These are phyloP conservation scores for Drosophila malerkotliana DNA, from an alignment of 1,140 invertebrate genomes.

Conservation along the genomic window DNA sequence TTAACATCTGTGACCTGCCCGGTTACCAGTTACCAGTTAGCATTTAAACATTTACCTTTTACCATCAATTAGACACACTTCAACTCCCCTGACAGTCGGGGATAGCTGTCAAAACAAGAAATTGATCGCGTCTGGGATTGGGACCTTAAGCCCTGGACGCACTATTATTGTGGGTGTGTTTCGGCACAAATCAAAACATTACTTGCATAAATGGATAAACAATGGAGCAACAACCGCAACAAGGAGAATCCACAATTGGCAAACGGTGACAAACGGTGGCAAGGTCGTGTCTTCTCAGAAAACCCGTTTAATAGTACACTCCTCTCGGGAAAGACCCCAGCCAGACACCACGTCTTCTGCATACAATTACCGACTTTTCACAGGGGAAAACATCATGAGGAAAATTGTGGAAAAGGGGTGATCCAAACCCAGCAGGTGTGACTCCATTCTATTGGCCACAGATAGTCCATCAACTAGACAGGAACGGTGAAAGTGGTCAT, in stretches of 20 bases:
- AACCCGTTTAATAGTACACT: constrained; percentile 22
- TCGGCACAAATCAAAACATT: constrained; percentile 74
- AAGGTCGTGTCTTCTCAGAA: constrained; percentile 68
- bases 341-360: constrained; percentile 20
- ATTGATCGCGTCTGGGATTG: constrained; percentile 76
- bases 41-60: constrained; percentile 2
- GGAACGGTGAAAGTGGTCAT: constrained; percentile 18
- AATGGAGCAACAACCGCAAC: constrained; percentile 60
- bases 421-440: constrained; percentile 13
- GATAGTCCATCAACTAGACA: constrained; percentile 5
- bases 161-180: constrained; percentile 19
- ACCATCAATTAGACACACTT: constrained; percentile 80
- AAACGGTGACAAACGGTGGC: constrained; percentile 54
- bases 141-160: constrained; percentile 21
- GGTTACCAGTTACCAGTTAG: not conserved
- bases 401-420: constrained; percentile 22
- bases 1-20: constrained; percentile 59
- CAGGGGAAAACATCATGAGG: not conserved
- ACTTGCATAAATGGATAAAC: constrained; percentile 72
- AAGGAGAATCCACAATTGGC: constrained; percentile 45
- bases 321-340: constrained; percentile 5
- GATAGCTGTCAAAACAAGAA: constrained; percentile 75
- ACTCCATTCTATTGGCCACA: not conserved
- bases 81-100: constrained; percentile 64
- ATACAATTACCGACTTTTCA: constrained; percentile 26